Conservation (phyloP, 2,888 invertebrate species). For the Sarcophaga rosellei region DNA sequence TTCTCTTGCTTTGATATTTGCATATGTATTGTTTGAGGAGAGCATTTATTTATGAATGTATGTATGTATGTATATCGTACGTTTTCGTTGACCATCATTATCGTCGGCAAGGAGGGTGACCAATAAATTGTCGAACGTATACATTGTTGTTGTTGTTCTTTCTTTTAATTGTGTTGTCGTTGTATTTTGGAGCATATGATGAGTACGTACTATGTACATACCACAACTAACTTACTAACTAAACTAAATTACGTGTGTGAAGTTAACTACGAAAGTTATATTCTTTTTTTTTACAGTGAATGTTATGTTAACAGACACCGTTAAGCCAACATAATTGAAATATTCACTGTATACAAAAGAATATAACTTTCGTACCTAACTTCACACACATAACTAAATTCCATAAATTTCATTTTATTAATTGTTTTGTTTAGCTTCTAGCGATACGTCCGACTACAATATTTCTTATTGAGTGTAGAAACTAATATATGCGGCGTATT, state of each 20-base stretch:
- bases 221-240: too few relatives aligned
- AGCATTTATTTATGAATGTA: too few relatives aligned
- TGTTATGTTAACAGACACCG: too few relatives aligned
- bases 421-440: conserved; percentile 39
- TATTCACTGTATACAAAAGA: too few relatives aligned
- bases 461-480: conserved; percentile 24
- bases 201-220: too few relatives aligned
- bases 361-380: too few relatives aligned
- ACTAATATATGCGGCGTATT: conserved; percentile 11
- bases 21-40: too few relatives aligned
- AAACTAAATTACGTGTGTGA: too few relatives aligned
- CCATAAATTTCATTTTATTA: neutral
- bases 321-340: too few relatives aligned
- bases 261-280: too few relatives aligned
- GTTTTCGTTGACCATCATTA: neutral
- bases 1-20: neutral
- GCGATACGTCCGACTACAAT: neutral
- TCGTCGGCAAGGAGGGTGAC: conserved; percentile 37
- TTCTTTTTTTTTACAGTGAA: too few relatives aligned
- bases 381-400: conserved; percentile 17
- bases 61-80: neutral
- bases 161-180: neutral
- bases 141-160: neutral
- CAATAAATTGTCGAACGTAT: conserved; percentile 50
- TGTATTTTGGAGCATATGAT: conserved; percentile 6